A percentile compares a stretch with the other conserved stretches of the same genome.
Conservation (phyloP, 2,797 vertebrate species). For the Urocyon cinereoargenteus region DNA sequence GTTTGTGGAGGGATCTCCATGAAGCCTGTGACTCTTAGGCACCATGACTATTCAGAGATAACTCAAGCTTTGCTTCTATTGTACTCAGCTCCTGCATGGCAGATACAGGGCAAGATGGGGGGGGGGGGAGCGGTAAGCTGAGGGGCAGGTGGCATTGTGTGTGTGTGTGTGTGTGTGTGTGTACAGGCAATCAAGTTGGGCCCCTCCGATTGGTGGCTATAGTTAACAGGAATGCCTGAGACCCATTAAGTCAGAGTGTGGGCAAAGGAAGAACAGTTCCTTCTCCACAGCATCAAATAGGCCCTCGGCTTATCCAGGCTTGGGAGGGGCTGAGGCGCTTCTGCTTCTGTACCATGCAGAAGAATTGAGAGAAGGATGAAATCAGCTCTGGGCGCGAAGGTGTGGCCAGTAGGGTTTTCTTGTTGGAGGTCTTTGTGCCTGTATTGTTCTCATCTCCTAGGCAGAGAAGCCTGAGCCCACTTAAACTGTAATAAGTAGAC, state of each 20-base stretch:
- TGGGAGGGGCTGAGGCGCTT: no score
- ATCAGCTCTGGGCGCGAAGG: not conserved
- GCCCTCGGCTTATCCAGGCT: not conserved
- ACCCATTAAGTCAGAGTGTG: not conserved
- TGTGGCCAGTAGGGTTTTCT: not conserved
- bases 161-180: not conserved
- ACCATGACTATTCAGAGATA: not conserved
- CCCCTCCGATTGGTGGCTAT: not conserved
- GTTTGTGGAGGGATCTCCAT: not conserved
- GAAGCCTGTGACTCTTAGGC: not conserved
- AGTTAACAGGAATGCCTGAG: not conserved
- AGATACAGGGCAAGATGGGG: not conserved
- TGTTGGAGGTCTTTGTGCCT: not conserved
- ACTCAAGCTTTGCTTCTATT: not conserved
- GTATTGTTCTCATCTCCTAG: not conserved
- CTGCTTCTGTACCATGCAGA: not conserved
- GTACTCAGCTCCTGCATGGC: not conserved
- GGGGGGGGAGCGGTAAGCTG: not conserved
- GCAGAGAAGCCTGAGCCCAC: not conserved
- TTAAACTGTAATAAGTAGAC: not conserved
- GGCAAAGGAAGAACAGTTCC: not conserved
- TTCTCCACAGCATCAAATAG: not conserved
- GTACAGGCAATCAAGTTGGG: not conserved
- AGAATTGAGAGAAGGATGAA: not conserved
- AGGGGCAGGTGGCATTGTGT: not conserved